Conservation (phyloP, 2,888 invertebrate genomes). For the Alcis repandata region DNA sequence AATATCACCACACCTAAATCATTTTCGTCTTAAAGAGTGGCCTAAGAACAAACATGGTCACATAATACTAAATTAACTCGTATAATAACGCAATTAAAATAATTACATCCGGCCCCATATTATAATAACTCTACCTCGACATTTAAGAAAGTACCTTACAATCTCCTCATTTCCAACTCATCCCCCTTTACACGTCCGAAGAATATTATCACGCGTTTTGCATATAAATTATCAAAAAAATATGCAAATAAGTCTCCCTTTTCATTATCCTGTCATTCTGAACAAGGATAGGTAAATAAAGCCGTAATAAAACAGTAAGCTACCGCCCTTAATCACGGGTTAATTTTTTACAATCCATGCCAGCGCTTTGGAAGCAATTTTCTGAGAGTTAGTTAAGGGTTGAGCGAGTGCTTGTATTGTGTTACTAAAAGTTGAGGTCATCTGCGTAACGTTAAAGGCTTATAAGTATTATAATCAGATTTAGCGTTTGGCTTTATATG, state of each 20-base stretch:
- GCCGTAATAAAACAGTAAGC: slow-evolving; percentile 61
- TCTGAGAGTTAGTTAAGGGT: not conserved
- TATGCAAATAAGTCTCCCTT: slow-evolving; percentile 47
- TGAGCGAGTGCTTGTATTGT: not conserved
- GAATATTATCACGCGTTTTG: slow-evolving; percentile 20
- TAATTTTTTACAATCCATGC: slow-evolving; percentile 45
- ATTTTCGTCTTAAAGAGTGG: too few relatives aligned
- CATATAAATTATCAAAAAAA: slow-evolving; percentile 34
- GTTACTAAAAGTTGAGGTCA: not conserved
- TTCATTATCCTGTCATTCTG: slow-evolving; percentile 54
- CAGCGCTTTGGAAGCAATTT: slow-evolving; percentile 4
- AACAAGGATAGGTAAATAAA: slow-evolving; percentile 49
- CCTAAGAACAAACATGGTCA: too few relatives aligned
- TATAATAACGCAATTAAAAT: not conserved
- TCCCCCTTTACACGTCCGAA: slow-evolving; percentile 14
- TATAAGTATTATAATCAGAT: too few relatives aligned
- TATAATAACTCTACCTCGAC: slow-evolving; percentile 6
- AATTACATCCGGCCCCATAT: not conserved
- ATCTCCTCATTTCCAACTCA: not conserved
- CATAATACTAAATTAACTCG: too few relatives aligned
- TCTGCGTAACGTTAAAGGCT: too few relatives aligned
- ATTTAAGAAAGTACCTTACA: slow-evolving; percentile 1
- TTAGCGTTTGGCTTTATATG: too few relatives aligned
- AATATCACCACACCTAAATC: too few relatives aligned
- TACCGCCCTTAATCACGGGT: slow-evolving; percentile 62